These are phyloP conservation scores for Murina feae DNA, from an alignment of 2,113 vertebrate genomes.

Conservation along the genomic window DNA sequence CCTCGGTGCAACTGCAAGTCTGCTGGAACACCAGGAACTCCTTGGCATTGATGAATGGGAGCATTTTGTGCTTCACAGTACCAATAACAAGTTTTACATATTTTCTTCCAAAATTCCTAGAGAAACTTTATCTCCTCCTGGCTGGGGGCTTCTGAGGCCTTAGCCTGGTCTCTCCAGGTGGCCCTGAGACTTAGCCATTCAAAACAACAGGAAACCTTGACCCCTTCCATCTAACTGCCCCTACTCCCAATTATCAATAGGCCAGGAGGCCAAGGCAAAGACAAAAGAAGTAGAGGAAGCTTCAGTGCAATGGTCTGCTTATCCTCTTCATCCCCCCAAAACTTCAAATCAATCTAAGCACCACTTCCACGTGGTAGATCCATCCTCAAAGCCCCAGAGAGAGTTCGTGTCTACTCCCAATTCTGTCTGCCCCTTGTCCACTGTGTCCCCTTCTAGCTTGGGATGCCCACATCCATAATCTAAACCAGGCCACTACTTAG, in stretches of 20 bases:
- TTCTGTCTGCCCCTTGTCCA: not conserved
- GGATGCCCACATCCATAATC: not conserved
- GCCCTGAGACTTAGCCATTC: not conserved
- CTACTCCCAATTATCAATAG: not conserved
- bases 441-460: not conserved
- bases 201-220: conserved; percentile 10
- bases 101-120: conserved; percentile 10
- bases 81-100: not conserved
- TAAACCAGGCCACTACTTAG: not conserved
- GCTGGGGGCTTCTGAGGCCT: not conserved
- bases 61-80: conserved; percentile 11
- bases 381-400: not conserved
- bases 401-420: not conserved
- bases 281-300: not conserved
- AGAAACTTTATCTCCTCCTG: not conserved
- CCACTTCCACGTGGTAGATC: not conserved
- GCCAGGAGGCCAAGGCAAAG: not conserved
- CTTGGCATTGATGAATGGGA: not conserved
- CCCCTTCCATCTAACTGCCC: not conserved
- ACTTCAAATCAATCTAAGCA: not conserved
- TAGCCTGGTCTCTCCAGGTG: conserved; percentile 1
- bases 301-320: not conserved
- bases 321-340: not conserved
- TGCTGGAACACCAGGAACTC: not conserved
- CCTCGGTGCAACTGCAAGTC: not conserved